These are phyloP conservation scores for Wasmannia auropunctata DNA, from an alignment of 1,140 invertebrate genomes.

Conservation along the genomic window DNA sequence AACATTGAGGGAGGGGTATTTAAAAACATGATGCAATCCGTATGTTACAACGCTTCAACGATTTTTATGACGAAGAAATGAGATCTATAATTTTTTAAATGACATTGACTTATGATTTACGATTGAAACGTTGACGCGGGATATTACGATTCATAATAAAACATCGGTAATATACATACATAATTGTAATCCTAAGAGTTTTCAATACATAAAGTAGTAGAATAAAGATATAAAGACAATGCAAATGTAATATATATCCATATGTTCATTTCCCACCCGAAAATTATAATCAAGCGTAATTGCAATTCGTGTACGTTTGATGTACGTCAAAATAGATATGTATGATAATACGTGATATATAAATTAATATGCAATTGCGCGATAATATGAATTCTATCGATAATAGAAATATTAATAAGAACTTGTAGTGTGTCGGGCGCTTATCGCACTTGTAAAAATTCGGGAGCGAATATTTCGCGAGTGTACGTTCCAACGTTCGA, in stretches of 20 bases:
- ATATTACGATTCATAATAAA: not conserved
- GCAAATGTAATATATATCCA: not conserved
- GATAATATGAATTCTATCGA: not conserved
- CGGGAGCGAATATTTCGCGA: not conserved
- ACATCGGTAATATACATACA: not conserved
- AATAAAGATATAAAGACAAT: not conserved
- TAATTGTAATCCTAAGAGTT: not conserved
- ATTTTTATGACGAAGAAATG: not conserved
- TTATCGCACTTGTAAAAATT: not conserved
- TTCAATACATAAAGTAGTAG: not conserved
- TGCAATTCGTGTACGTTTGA: not conserved
- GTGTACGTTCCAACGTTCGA: not conserved
- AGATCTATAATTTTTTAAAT: not conserved
- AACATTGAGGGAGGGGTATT: not conserved
- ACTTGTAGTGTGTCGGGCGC: not conserved
- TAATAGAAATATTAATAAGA: not conserved
- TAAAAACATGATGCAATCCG: not conserved
- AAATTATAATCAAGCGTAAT: not conserved
- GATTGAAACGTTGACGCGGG: not conserved
- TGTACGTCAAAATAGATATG: not conserved
- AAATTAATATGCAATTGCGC: not conserved
- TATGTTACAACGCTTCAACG: not conserved
- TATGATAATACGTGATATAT: slow-evolving; percentile 6
- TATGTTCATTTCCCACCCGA: not conserved
- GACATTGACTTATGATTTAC: not conserved